Evolutionary conservation across 2,888 invertebrate genomes (phyloP), one percentile per base, ranked within the genome.

Genomic region (Noctua comes): DNA sequence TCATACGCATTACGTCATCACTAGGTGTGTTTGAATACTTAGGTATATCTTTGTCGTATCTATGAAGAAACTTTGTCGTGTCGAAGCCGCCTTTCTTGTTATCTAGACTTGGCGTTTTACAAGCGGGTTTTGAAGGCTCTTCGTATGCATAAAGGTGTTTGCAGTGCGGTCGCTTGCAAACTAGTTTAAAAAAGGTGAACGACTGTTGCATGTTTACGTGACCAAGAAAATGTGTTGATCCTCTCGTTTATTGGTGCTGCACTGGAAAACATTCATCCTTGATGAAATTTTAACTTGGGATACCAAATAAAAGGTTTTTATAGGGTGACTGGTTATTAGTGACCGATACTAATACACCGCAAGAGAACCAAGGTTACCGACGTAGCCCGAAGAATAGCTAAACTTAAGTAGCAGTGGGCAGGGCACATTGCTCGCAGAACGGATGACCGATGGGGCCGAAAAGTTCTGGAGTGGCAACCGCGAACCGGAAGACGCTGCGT

Each of bases 1-100:
- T 70, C 84, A 57, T 27, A 13, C 21, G 48, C 21, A 27, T 85
- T 57, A 69, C 64, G 68, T 85, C 85, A 82, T 27, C 4, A 51
- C 24, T 64, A 51, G 82, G 74, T 65, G 85, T 36, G 82, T 46
- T 43, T 40, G 40, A 76, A 18, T 54, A 43, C 21, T n/a, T 59
- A 13, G 8, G 8, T 24, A 54, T 13, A 59, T 31, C 21, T 78
- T 51, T 75, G 43, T 65, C 64, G 48, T 79, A 57, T 64, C 24
- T 65, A 18, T 77, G 51, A 46, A 68, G 77, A 62, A 82, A 54
- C n/a, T 57, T 48, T 43, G n/a, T 64, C 46, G 43, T 36, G 48
- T 43, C 11, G 13, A 27, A 51, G 43, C 24, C 5, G 40, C 27
- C 51, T 57, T 27, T 70, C 43, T 66, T 59, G 57, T 65, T 83